Evolutionary conservation across 2,888 invertebrate species (phyloP).

Genomic region (Abrostola tripartita): DNA sequence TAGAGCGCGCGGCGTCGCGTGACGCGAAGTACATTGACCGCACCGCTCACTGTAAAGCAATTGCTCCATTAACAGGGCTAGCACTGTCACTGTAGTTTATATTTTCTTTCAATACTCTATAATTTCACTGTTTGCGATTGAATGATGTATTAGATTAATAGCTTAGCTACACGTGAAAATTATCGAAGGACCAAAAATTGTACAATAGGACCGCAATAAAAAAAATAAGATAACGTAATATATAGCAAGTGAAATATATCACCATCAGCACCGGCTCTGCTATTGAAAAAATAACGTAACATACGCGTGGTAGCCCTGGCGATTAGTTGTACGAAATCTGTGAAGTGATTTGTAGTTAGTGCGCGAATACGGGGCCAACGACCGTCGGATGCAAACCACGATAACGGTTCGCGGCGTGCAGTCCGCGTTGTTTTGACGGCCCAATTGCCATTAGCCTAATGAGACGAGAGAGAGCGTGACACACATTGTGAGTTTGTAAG

Average conservation of each 20-base stretch:
- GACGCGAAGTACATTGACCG: slow-evolving; percentile 85
- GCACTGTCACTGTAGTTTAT: slow-evolving; percentile 56
- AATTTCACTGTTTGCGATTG: slow-evolving; percentile 13
- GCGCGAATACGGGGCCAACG: slow-evolving; percentile 77
- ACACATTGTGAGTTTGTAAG: slow-evolving; percentile 45
- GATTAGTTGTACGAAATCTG: slow-evolving; percentile 76
- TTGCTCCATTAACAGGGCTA: slow-evolving; percentile 81
- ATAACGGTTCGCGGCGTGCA: slow-evolving; percentile 76
- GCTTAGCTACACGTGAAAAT: neutral
- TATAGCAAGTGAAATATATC: too few relatives aligned
- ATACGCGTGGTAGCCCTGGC: slow-evolving; percentile 61
- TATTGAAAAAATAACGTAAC: neutral
- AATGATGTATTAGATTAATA: neutral
- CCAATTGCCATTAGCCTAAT: slow-evolving; percentile 70
- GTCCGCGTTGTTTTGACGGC: slow-evolving; percentile 70
- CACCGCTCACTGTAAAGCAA: slow-evolving; percentile 77
- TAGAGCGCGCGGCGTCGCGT: slow-evolving; percentile 83
- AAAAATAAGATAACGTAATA: too few relatives aligned
- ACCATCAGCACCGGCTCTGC: too few relatives aligned
- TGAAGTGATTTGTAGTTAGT: slow-evolving; percentile 78
- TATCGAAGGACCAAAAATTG: neutral
- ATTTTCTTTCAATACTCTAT: slow-evolving; percentile 8
- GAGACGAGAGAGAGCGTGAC: slow-evolving; percentile 56
- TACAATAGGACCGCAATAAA: neutral
- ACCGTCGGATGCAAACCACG: slow-evolving; percentile 75